Conservation (phyloP, 2,888 invertebrate genomes). For the Urechis unicinctus region DNA sequence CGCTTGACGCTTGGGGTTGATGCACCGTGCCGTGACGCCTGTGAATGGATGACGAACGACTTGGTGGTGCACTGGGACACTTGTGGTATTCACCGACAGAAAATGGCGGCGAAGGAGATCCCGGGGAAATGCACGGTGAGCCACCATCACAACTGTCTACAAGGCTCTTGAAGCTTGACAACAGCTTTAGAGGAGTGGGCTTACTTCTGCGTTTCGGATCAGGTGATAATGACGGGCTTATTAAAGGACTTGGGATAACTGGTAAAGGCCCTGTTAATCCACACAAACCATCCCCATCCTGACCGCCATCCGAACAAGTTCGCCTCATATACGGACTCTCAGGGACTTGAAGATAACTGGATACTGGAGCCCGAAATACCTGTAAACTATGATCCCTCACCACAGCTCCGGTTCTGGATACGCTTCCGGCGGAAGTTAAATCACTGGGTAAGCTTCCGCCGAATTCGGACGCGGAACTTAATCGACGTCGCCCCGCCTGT, state of each 20-base stretch:
- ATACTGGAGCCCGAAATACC: not conserved
- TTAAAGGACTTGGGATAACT: not conserved
- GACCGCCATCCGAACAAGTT: not conserved
- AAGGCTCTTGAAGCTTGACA: constrained; percentile 10
- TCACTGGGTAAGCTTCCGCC: constrained; percentile 13
- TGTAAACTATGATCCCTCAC: not conserved
- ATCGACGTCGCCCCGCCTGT: constrained; percentile 8
- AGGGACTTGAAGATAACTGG: not conserved
- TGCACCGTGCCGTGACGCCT: not conserved
- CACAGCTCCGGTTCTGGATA: not conserved
- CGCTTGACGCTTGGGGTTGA: not conserved
- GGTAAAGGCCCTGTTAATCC: too few relatives aligned
- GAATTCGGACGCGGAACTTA: constrained; percentile 6
- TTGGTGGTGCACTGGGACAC: constrained; percentile 15
- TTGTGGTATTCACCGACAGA: not conserved
- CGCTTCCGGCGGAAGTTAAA: too few relatives aligned
- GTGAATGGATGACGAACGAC: constrained; percentile 11
- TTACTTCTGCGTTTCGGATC: not conserved
- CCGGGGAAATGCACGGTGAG: constrained; percentile 2
- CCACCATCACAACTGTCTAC: constrained; percentile 6
- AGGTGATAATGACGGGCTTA: not conserved
- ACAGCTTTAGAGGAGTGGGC: constrained; percentile 2
- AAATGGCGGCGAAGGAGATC: not conserved
- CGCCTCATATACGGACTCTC: not conserved
- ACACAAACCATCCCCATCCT: not conserved